These are phyloP conservation scores for Tortricodes alternella DNA, from an alignment of 2,888 invertebrate genomes.

Conservation along the genomic window DNA sequence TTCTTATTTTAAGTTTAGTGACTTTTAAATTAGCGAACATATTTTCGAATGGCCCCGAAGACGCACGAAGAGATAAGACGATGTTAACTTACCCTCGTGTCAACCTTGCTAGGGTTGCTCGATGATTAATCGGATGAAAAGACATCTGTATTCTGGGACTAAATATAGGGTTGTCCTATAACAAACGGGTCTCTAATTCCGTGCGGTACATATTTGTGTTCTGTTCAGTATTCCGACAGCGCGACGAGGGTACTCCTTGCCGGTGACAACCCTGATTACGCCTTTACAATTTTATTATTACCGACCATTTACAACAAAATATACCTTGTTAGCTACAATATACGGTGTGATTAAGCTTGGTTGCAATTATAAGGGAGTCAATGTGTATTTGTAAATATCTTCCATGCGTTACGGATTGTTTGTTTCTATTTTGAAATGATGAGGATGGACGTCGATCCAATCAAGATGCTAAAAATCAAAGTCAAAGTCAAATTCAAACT, in stretches of 20 bases:
- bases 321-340: no score
- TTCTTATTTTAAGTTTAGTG: no score
- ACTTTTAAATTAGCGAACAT: no score
- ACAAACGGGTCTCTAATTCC: constrained; percentile 1
- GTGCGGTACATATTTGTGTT: constrained; percentile 8
- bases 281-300: constrained; percentile 5
- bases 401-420: constrained; percentile 17
- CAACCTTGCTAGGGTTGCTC: no score
- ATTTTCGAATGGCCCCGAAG: no score
- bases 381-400: not conserved
- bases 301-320: not conserved
- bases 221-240: constrained; percentile 23
- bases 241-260: constrained; percentile 25
- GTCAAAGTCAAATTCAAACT: no score
- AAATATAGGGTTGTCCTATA: constrained; percentile 1
- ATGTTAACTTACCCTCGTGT: no score
- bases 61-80: no score
- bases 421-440: constrained; percentile 22
- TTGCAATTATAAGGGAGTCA: not conserved
- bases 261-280: constrained; percentile 28
- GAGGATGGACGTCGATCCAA: no score
- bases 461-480: no score
- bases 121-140: not conserved
- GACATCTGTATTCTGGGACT: no score
- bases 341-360: no score